Evolutionary conservation across 2,888 invertebrate genomes (phyloP).

Genomic region (Dichetophora obliterata): DNA sequence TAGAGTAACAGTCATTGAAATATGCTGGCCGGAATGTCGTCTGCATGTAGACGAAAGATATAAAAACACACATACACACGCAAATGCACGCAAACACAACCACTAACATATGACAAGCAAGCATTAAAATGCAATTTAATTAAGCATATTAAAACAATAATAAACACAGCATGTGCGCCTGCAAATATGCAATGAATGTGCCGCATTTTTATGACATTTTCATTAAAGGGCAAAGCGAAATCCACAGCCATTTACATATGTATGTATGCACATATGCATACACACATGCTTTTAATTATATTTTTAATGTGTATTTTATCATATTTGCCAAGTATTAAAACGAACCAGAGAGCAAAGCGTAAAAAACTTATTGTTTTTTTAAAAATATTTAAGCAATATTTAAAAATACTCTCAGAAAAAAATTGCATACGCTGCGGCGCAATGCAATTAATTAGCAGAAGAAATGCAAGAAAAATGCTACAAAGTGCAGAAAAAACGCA

Average conservation of each 20-base stretch:
- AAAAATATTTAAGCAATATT: constrained; percentile 21
- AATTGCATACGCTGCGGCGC: constrained; percentile 33
- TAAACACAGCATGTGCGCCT: constrained; percentile 15
- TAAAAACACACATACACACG: neutral
- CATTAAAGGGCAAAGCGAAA: constrained; percentile 15
- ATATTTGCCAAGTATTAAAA: constrained; percentile 20
- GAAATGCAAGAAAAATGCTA: neutral
- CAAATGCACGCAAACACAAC: neutral
- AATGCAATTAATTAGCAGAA: constrained; percentile 32
- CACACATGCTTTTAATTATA: neutral
- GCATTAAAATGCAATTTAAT: constrained; percentile 45
- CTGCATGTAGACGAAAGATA: neutral
- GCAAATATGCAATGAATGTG: constrained; percentile 27
- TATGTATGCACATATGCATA: neutral
- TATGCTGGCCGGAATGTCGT: neutral
- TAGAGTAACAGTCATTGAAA: neutral
- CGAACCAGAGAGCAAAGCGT: neutral
- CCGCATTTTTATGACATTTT: constrained; percentile 20
- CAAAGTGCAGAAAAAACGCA: constrained; percentile 10
- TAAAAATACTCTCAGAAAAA: constrained; percentile 1
- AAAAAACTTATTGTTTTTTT: constrained; percentile 21
- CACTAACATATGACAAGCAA: constrained; percentile 14
- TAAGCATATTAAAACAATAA: constrained; percentile 44
- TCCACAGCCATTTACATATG: neutral
- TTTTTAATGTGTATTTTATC: neutral